Percentiles rank a stretch among this genome's conserved stretches.
These are phyloP conservation scores for Dolichomitus sp. DNA, from an alignment of 2,888 invertebrate genomes.

Conservation along the genomic window DNA sequence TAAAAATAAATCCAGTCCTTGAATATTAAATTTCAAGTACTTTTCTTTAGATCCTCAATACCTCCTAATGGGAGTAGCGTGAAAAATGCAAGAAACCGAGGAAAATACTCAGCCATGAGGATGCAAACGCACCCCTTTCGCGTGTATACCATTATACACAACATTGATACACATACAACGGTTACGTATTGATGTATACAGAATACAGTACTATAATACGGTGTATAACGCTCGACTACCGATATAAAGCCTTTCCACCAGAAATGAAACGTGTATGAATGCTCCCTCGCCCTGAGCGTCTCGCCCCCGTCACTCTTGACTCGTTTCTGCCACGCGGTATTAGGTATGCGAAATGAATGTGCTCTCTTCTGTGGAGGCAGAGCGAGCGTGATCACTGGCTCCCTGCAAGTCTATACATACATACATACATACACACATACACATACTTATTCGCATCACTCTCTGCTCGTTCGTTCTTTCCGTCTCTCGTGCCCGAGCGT, in stretches of 20 bases:
- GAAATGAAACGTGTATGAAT: slow-evolving; percentile 77
- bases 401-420: slow-evolving; percentile 22
- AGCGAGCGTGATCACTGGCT: slow-evolving; percentile 64
- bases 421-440: slow-evolving; percentile 18
- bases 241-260: slow-evolving; percentile 71
- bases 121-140: slow-evolving; percentile 14
- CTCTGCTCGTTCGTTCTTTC: slow-evolving; percentile 56
- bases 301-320: slow-evolving; percentile 67
- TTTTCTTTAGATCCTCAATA: neutral
- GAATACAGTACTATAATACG: slow-evolving; percentile 38
- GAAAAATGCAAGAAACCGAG: slow-evolving; percentile 73
- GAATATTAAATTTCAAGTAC: neutral
- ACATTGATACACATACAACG: slow-evolving; percentile 3
- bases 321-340: slow-evolving; percentile 74
- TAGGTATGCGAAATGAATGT: slow-evolving; percentile 82
- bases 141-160: slow-evolving; percentile 18
- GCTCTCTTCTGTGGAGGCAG: slow-evolving; percentile 54
- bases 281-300: slow-evolving; percentile 63
- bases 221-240: slow-evolving; percentile 57
- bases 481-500: slow-evolving; percentile 70
- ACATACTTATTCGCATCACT: slow-evolving; percentile 9
- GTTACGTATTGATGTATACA: slow-evolving; percentile 15
- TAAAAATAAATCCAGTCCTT: no score
- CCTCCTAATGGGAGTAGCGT: slow-evolving; percentile 8
- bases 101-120: slow-evolving; percentile 13